These are phyloP conservation scores for Diarsia mendica DNA, from an alignment of 2,888 invertebrate genomes.

Conservation along the genomic window DNA sequence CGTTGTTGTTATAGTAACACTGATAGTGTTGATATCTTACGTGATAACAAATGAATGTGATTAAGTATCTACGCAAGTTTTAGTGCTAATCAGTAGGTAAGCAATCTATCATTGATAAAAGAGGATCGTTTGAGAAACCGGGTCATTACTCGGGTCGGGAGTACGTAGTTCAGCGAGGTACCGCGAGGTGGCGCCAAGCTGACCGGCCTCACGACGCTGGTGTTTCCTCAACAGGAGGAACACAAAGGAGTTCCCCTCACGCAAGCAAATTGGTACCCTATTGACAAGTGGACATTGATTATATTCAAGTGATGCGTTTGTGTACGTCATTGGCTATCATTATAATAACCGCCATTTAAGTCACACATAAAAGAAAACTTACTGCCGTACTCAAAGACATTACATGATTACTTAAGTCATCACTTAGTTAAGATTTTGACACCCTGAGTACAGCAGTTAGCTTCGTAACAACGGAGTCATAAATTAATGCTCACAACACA, in stretches of 20 bases:
- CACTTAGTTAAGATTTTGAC: no score
- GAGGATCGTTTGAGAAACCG: slow-evolving; percentile 50
- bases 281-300: slow-evolving; percentile 24
- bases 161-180: slow-evolving; percentile 10
- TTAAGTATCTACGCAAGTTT: slow-evolving; percentile 35
- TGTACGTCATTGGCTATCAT: not conserved
- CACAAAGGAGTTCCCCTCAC: slow-evolving; percentile 19
- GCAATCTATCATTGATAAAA: slow-evolving; percentile 60
- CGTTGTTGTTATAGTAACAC: slow-evolving; percentile 15
- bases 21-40: slow-evolving; percentile 5
- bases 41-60: slow-evolving; percentile 59
- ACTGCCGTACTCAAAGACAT: no score
- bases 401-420: no score
- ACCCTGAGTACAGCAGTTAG: no score
- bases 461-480: not conserved
- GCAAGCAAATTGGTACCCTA: not conserved
- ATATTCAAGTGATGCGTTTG: slow-evolving; percentile 7
- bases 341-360: not conserved
- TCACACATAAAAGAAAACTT: not conserved
- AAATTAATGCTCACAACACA: no score
- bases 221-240: slow-evolving; percentile 19
- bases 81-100: slow-evolving; percentile 54
- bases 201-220: slow-evolving; percentile 21
- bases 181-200: slow-evolving; percentile 51
- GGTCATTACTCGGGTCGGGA: slow-evolving; percentile 41